A percentile compares a stretch with the other conserved stretches of the same genome.
Evolutionary conservation across 1,140 invertebrate species (phyloP).

Genomic region (Diachasmimorpha longicaudata): DNA sequence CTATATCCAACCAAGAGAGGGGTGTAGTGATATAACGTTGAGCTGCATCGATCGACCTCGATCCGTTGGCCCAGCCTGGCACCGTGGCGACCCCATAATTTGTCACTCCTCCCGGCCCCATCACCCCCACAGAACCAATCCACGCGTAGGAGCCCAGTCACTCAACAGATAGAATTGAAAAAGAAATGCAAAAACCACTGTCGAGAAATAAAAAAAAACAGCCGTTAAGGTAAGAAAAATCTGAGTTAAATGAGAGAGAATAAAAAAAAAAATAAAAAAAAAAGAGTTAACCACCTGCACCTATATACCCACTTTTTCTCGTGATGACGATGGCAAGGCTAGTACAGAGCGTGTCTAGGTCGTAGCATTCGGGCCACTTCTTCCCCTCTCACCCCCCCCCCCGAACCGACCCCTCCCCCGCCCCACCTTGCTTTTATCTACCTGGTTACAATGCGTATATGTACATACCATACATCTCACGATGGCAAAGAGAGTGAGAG

Average conservation of each 20-base stretch:
- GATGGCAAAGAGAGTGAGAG: not conserved
- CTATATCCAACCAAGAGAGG: constrained; percentile 13
- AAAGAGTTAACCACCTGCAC: constrained; percentile 8
- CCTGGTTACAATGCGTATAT: not conserved
- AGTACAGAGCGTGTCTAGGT: constrained; percentile 41
- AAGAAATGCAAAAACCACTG: not conserved
- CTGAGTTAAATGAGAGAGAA: too few relatives aligned
- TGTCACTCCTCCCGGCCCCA: constrained; percentile 28
- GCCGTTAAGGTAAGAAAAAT: too few relatives aligned
- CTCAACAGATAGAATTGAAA: not conserved
- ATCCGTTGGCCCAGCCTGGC: constrained; percentile 56
- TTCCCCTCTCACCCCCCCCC: constrained; percentile 17
- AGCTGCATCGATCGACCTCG: constrained; percentile 63
- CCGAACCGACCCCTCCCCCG: constrained; percentile 19
- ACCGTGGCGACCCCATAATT: constrained; percentile 52
- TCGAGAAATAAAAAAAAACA: too few relatives aligned
- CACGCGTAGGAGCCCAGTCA: constrained; percentile 10
- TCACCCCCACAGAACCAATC: constrained; percentile 21
- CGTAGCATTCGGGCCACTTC: constrained; percentile 28
- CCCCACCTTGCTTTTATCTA: not conserved
- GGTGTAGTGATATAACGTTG: constrained; percentile 20
- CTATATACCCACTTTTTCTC: constrained; percentile 38
- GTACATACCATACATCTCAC: not conserved
- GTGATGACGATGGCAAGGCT: constrained; percentile 40
- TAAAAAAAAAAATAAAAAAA: not conserved